Evolutionary conservation across 1,140 invertebrate species (phyloP).

Genomic region (Platorchestia sp.): DNA sequence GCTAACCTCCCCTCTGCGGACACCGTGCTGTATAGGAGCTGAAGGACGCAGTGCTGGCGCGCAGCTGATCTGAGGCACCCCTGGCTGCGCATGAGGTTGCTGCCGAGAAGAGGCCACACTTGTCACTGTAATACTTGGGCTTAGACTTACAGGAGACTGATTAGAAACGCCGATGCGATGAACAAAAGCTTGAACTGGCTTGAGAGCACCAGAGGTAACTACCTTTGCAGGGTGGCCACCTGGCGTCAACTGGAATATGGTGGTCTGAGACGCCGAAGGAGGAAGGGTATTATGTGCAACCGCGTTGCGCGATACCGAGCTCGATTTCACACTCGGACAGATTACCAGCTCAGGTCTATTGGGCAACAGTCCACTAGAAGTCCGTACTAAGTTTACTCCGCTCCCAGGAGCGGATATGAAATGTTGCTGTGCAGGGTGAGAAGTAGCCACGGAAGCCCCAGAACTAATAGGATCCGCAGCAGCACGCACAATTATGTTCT

Average conservation of each 20-base stretch:
- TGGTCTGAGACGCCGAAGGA: not conserved
- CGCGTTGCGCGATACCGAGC: not conserved
- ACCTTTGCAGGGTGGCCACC: not conserved
- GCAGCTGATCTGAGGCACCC: not conserved
- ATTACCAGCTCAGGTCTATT: conserved; percentile 35
- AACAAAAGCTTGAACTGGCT: conserved; percentile 7
- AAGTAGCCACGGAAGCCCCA: not conserved
- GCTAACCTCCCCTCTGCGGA: conserved; percentile 24
- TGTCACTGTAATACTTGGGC: conserved; percentile 28
- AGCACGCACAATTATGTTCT: not conserved
- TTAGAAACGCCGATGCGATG: conserved; percentile 20
- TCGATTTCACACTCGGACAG: conserved; percentile 19
- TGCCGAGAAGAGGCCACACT: conserved; percentile 20
- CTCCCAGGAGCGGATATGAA: not conserved
- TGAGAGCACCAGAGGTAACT: not conserved
- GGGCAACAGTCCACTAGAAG: conserved; percentile 20
- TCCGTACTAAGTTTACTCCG: not conserved
- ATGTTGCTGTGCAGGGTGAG: conserved; percentile 2
- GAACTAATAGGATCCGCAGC: not conserved
- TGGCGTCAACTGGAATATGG: conserved; percentile 10
- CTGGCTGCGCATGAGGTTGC: not conserved
- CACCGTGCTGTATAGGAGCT: not conserved
- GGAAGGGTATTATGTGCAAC: not conserved
- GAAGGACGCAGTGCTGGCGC: not conserved
- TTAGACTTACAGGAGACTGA: not conserved